phyloP scores from a whole-genome alignment of 2,113 vertebrate species.

The Microcebus lehilahytsara region DNA sequence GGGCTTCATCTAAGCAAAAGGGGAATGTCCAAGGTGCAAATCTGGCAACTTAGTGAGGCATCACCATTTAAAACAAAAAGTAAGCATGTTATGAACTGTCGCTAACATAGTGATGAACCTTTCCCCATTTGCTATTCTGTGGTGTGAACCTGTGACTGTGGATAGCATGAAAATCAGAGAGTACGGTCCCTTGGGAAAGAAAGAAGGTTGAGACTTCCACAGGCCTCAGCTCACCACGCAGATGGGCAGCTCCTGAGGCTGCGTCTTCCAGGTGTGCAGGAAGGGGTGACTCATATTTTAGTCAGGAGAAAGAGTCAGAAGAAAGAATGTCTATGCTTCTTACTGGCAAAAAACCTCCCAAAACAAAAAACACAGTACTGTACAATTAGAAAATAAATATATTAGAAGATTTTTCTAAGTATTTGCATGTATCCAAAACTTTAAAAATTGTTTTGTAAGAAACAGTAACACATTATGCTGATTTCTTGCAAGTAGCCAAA shows the following conservation, averaged over 20 bases:
- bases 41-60: background rate
- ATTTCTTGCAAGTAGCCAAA: background rate
- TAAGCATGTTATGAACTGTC: background rate
- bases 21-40: background rate
- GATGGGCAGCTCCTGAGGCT: background rate
- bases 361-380: background rate
- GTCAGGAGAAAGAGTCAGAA: background rate
- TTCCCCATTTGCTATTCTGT: background rate
- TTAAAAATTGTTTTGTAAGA: background rate
- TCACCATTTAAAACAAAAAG: background rate
- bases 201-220: background rate
- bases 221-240: background rate
- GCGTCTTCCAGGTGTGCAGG: background rate
- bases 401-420: background rate
- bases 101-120: background rate
- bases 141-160: background rate
- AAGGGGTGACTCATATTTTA: conserved; percentile 1
- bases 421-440: background rate
- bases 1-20: background rate
- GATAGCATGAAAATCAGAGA: background rate
- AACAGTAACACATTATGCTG: background rate
- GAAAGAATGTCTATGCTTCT: background rate
- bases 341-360: background rate
- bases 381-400: background rate
- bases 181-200: background rate